A percentile compares a stretch with the other conserved stretches of the same genome.
Conservation (phyloP, 2,113 vertebrate genomes). For the Progne subis region DNA sequence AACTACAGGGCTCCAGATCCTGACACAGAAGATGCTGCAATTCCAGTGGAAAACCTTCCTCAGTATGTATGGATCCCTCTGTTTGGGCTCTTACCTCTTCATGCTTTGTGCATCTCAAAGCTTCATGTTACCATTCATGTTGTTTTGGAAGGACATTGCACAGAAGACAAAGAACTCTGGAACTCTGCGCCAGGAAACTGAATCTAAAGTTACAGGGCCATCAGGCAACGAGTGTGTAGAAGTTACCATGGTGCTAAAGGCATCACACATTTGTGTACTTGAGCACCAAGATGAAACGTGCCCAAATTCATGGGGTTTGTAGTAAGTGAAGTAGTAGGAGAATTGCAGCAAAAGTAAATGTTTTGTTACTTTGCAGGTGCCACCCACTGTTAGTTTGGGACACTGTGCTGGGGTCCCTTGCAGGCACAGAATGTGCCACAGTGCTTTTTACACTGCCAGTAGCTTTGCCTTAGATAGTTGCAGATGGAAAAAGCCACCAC, state of each 20-base stretch:
- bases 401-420: background rate
- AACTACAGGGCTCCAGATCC: conserved; percentile 83
- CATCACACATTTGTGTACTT: rapidly evolving
- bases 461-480: background rate
- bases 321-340: background rate
- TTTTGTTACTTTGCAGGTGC: background rate
- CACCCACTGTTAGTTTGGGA: background rate
- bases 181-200: background rate
- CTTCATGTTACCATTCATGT: background rate
- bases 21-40: conserved; percentile 78
- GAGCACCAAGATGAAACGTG: background rate
- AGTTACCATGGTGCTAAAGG: background rate
- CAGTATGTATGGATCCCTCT: conserved; percentile 70
- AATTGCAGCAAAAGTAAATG: background rate
- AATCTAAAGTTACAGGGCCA: background rate
- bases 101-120: background rate
- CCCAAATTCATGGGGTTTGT: background rate
- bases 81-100: background rate
- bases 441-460: background rate
- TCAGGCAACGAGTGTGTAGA: background rate
- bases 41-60: conserved; percentile 89
- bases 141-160: background rate
- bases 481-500: background rate
- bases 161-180: background rate
- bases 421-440: rapidly evolving